Percentiles rank a stretch among this genome's conserved stretches.
These are phyloP conservation scores for Synchiropus splendidus DNA, from an alignment of 2,113 vertebrate genomes.

Conservation along the genomic window DNA sequence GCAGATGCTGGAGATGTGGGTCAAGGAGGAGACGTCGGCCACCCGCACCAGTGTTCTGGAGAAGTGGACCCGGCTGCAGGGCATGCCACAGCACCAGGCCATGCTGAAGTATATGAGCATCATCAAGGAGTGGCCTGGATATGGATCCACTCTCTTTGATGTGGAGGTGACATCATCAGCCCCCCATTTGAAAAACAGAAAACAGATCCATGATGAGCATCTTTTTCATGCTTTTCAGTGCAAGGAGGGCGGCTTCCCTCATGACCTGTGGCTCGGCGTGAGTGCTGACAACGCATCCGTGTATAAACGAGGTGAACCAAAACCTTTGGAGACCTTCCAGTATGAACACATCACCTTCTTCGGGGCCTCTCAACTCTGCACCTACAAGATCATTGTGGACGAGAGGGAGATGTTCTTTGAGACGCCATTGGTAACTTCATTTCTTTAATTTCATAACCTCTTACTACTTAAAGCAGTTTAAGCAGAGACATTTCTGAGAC, in stretches of 20 bases:
- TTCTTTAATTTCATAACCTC: background rate
- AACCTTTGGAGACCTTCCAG: slow-evolving; percentile 84
- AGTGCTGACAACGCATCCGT: slow-evolving; percentile 84
- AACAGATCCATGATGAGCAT: background rate
- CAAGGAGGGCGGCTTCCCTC: slow-evolving; percentile 89
- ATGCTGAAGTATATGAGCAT: slow-evolving; percentile 89
- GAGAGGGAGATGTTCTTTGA: slow-evolving; percentile 91
- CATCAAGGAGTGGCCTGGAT: slow-evolving; percentile 86
- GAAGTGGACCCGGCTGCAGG: slow-evolving; percentile 84
- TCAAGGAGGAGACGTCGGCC: slow-evolving; percentile 88
- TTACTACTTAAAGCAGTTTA: background rate
- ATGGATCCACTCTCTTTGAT: slow-evolving; percentile 86
- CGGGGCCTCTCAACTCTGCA: slow-evolving; percentile 81
- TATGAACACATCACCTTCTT: slow-evolving; percentile 91
- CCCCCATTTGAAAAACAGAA: too few species aligned
- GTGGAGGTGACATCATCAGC: slow-evolving; percentile 72
- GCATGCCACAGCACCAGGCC: slow-evolving; percentile 83
- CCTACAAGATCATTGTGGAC: slow-evolving; percentile 89
- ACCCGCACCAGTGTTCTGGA: slow-evolving; percentile 78
- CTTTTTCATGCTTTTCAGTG: slow-evolving; percentile 58
- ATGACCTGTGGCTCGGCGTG: slow-evolving; percentile 85
- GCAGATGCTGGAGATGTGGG: slow-evolving; percentile 92
- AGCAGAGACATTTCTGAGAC: background rate
- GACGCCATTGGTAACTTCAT: slow-evolving; percentile 71
- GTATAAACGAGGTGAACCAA: slow-evolving; percentile 84